Percentiles rank a stretch among this genome's conserved stretches.
These are phyloP conservation scores for Engystomops pustulosus DNA, from an alignment of 2,113 vertebrate genomes.

Conservation along the genomic window DNA sequence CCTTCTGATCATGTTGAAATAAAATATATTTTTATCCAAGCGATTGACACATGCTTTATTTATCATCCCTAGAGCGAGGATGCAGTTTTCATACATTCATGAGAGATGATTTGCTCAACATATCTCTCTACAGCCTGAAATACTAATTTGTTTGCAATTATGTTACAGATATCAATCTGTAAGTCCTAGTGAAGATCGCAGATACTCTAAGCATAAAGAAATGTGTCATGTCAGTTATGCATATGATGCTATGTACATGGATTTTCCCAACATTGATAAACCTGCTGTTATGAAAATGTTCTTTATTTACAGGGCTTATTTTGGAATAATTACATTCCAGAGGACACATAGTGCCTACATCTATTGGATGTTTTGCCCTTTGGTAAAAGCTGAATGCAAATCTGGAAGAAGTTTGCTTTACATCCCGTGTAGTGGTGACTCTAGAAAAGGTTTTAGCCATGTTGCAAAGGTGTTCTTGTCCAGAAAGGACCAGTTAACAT, in stretches of 20 bases:
- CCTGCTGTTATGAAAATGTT: not conserved
- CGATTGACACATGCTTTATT: conserved; percentile 47
- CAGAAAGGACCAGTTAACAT: too few relatives aligned
- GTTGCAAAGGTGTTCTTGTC: too few relatives aligned
- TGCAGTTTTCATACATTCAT: conserved; percentile 36
- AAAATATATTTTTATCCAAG: conserved; percentile 54
- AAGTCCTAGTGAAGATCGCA: not conserved
- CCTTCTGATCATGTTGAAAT: conserved; percentile 52
- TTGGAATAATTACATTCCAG: too few relatives aligned
- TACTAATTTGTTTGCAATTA: conserved; percentile 33
- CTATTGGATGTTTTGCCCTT: too few relatives aligned
- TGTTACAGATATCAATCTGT: conserved; percentile 3
- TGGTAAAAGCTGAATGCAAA: too few relatives aligned
- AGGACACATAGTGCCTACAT: too few relatives aligned
- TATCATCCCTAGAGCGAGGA: conserved; percentile 40
- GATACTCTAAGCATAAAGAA: not conserved
- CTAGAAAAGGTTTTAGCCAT: too few relatives aligned
- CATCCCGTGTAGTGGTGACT: too few relatives aligned
- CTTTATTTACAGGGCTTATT: too few relatives aligned
- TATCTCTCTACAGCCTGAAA: not conserved
- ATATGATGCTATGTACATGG: not conserved
- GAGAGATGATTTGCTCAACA: conserved; percentile 25
- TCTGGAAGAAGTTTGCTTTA: too few relatives aligned
- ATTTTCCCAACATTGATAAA: not conserved
- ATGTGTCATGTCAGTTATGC: not conserved